These are phyloP conservation scores for Drosophila mauritiana DNA, from an alignment of 1,140 invertebrate genomes.

Conservation along the genomic window DNA sequence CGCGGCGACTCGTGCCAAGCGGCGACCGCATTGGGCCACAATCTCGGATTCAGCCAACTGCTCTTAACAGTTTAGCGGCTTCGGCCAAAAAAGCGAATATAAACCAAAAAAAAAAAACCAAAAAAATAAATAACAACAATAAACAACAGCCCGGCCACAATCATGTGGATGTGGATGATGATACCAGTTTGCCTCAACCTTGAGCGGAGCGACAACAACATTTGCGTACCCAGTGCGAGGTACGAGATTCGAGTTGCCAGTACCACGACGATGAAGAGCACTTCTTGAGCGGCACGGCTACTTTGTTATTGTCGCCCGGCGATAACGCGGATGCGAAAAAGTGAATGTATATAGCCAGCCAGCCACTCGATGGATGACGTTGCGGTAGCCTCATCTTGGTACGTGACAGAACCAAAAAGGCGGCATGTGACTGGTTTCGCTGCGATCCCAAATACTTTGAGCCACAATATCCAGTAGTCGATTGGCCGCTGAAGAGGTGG, in stretches of 20 bases:
- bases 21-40: slow-evolving; percentile 27
- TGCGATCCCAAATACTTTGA: slow-evolving; percentile 24
- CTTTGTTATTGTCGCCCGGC: slow-evolving; percentile 35
- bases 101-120: neutral
- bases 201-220: slow-evolving; percentile 67
- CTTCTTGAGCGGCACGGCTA: slow-evolving; percentile 61
- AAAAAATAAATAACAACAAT: slow-evolving; percentile 4
- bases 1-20: slow-evolving; percentile 74
- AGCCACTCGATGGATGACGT: slow-evolving; percentile 76
- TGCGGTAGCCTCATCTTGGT: slow-evolving; percentile 49
- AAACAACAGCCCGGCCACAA: slow-evolving; percentile 26
- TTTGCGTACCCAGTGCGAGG: slow-evolving; percentile 66
- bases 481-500: neutral
- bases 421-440: slow-evolving; percentile 66
- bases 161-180: slow-evolving; percentile 49
- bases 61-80: slow-evolving; percentile 56
- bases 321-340: slow-evolving; percentile 77
- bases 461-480: slow-evolving; percentile 13
- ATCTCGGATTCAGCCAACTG: slow-evolving; percentile 30
- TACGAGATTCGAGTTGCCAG: slow-evolving; percentile 34
- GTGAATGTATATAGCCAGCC: slow-evolving; percentile 62
- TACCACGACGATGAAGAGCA: slow-evolving; percentile 76
- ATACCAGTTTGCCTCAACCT: slow-evolving; percentile 82
- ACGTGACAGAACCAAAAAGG: slow-evolving; percentile 79
- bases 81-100: neutral